Conservation (phyloP, 2,888 invertebrate species). For the Lasioglossum vierecki region DNA sequence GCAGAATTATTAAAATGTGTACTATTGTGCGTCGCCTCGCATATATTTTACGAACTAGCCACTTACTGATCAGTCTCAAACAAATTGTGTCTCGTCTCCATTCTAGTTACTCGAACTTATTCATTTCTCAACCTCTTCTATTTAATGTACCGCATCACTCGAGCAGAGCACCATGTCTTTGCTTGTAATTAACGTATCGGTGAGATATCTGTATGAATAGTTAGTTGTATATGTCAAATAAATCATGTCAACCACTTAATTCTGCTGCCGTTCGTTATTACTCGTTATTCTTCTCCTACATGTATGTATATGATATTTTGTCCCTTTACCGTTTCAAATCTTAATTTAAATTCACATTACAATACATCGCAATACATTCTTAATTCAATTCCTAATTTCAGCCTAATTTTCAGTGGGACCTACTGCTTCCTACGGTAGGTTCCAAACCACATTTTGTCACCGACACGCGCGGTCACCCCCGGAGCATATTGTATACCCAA, state of each 20-base stretch:
- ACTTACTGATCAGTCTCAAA: constrained; percentile 35
- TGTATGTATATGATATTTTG: not conserved
- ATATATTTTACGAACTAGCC: constrained; percentile 29
- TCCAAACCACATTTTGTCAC: too few relatives aligned
- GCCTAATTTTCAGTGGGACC: too few relatives aligned
- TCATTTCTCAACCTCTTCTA: constrained; percentile 9
- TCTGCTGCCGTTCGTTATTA: not conserved
- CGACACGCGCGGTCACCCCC: too few relatives aligned
- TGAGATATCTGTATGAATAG: constrained; percentile 52
- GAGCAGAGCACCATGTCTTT: constrained; percentile 17
- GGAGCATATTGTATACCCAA: too few relatives aligned
- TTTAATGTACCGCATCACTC: constrained; percentile 44
- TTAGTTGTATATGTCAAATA: constrained; percentile 61
- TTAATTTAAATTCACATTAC: too few relatives aligned
- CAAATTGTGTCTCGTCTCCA: constrained; percentile 25
- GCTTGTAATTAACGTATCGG: constrained; percentile 18
- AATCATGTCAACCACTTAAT: constrained; percentile 45
- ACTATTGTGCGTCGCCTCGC: constrained; percentile 34
- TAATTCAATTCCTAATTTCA: too few relatives aligned
- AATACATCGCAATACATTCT: too few relatives aligned
- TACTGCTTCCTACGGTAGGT: too few relatives aligned
- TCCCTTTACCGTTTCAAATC: too few relatives aligned
- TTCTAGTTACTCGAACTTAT: constrained; percentile 26
- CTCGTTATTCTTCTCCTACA: not conserved
- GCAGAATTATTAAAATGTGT: constrained; percentile 65